phyloP scores from a whole-genome alignment of 2,888 invertebrate genomes.

The Machimus atricapillus region DNA sequence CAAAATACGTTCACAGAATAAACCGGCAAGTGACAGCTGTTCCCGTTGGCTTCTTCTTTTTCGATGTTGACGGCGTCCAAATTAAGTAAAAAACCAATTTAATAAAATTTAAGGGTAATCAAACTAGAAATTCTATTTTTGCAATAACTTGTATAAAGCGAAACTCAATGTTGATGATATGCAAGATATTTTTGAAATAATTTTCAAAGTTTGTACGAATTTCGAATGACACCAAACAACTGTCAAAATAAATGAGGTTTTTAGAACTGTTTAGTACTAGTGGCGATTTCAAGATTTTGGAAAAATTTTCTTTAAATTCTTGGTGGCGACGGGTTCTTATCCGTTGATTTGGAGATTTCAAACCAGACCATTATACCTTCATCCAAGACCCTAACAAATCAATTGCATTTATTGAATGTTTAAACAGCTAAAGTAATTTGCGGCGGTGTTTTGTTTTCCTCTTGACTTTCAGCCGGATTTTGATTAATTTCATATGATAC shows the following conservation, averaged over 20 bases:
- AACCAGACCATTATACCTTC: not conserved
- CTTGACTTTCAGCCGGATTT: not conserved
- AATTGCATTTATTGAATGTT: not conserved
- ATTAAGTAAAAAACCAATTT: not conserved
- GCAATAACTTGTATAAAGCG: not conserved
- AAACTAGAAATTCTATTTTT: no score
- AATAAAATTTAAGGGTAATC: no score
- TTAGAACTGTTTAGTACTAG: constrained; percentile 8
- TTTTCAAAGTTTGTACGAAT: not conserved
- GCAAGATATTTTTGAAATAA: not conserved
- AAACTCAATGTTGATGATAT: not conserved
- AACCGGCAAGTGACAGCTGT: not conserved
- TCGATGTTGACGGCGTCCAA: not conserved
- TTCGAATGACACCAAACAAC: not conserved
- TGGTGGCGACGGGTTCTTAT: not conserved
- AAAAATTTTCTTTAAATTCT: not conserved
- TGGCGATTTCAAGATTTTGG: not conserved
- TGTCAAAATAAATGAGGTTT: not conserved
- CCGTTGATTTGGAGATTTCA: not conserved
- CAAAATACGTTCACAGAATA: not conserved
- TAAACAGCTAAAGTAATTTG: not conserved
- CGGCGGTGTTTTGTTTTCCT: not conserved
- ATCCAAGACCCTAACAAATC: not conserved
- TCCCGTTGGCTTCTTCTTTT: not conserved
- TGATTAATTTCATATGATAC: not conserved